Percentiles rank a stretch among this genome's conserved stretches.
Conservation (phyloP, 2,888 invertebrate genomes). For the Nasonia oneida region DNA sequence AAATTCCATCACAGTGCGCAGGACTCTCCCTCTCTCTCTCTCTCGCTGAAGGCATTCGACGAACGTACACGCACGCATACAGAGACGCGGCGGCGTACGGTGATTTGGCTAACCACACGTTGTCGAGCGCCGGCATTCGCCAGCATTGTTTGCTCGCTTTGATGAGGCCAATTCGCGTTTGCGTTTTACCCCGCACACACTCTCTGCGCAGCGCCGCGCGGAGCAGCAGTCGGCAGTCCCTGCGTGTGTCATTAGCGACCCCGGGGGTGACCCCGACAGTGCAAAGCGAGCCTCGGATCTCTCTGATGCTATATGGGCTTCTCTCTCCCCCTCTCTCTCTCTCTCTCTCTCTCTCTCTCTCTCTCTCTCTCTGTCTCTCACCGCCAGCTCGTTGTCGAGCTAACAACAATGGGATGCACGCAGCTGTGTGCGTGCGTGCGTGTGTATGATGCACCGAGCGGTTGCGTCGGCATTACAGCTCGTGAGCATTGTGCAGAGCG, state of each 20-base stretch:
- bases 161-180: slow-evolving; percentile 79
- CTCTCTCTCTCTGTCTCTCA: slow-evolving; percentile 71
- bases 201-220: slow-evolving; percentile 17
- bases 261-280: slow-evolving; percentile 71
- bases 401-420: slow-evolving; percentile 74
- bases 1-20: slow-evolving; percentile 39
- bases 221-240: slow-evolving; percentile 55
- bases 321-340: slow-evolving; percentile 71
- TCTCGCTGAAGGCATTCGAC: slow-evolving; percentile 21
- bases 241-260: slow-evolving; percentile 78
- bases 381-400: slow-evolving; percentile 62
- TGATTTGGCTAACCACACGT: slow-evolving; percentile 79
- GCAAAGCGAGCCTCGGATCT: slow-evolving; percentile 1
- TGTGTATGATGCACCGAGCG: neutral
- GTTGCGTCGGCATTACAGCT: neutral
- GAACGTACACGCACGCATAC: neutral
- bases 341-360: slow-evolving; percentile 68
- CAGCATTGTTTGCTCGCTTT: slow-evolving; percentile 78
- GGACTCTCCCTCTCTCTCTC: slow-evolving; percentile 11
- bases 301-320: neutral
- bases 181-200: slow-evolving; percentile 59
- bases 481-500: neutral
- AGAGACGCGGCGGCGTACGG: slow-evolving; percentile 60
- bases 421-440: neutral
- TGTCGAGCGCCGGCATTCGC: slow-evolving; percentile 77